A percentile compares a stretch with the other conserved stretches of the same genome.
These are phyloP conservation scores for Brachypteracias leptosomus DNA, from an alignment of 2,113 vertebrate species.

Conservation along the genomic window DNA sequence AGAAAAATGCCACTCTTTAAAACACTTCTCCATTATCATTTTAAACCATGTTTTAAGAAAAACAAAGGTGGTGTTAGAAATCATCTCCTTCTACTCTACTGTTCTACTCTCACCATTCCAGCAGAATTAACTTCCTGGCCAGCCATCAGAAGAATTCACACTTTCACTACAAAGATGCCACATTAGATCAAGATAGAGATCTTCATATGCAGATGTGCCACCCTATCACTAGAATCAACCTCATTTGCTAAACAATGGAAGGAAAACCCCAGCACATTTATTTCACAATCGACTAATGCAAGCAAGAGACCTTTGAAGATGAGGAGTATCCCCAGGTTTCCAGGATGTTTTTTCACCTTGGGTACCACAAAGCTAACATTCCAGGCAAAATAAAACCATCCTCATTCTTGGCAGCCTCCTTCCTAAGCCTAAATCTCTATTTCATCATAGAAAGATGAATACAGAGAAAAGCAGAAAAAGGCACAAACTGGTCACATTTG, in stretches of 20 bases:
- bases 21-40: background rate
- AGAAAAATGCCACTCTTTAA: background rate
- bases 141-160: constrained; percentile 21
- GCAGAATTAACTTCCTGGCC: constrained; percentile 15
- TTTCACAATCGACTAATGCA: background rate
- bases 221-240: background rate
- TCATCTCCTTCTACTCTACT: background rate
- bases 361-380: background rate
- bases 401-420: background rate
- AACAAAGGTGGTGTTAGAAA: background rate
- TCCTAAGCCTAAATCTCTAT: background rate
- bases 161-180: constrained; percentile 28
- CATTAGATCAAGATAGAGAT: background rate
- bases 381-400: background rate
- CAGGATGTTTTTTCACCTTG: background rate
- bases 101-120: background rate
- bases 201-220: constrained; percentile 11
- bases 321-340: background rate
- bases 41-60: background rate
- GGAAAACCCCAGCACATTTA: background rate
- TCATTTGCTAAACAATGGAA: constrained; percentile 22
- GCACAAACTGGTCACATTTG: background rate
- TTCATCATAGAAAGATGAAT: background rate
- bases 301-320: background rate
- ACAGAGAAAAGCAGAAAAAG: background rate